A percentile compares a stretch with the other conserved stretches of the same genome.
phyloP scores from a whole-genome alignment of 2,888 invertebrate genomes.

The Diabrotica balteata region DNA sequence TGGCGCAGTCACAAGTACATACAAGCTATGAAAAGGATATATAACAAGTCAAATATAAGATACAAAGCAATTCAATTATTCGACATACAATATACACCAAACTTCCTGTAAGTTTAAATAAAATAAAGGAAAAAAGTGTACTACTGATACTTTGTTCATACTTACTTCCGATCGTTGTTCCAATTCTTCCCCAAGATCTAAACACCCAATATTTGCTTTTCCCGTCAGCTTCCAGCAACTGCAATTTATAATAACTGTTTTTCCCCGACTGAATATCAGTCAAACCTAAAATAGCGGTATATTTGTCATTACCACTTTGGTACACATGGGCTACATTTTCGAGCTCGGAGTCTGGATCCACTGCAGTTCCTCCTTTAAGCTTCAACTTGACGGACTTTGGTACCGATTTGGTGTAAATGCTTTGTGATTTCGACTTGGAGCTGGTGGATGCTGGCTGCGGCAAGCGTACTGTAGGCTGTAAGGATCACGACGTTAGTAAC shows the following conservation, averaged over 20 bases:
- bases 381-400: constrained; percentile 72
- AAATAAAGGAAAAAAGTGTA: no score
- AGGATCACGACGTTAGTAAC: background rate
- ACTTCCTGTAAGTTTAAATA: no score
- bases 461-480: constrained; percentile 54
- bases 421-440: constrained; percentile 54
- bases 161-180: constrained; percentile 86
- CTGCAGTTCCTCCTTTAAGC: constrained; percentile 83
- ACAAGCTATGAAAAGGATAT: no score
- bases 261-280: constrained; percentile 87
- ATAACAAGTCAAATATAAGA: no score
- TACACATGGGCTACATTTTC: constrained; percentile 83
- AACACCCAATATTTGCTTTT: constrained; percentile 64
- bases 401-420: constrained; percentile 61
- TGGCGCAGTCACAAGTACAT: no score
- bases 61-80: no score
- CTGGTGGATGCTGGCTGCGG: constrained; percentile 50
- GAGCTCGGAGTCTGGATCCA: constrained; percentile 89
- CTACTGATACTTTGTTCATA: no score
- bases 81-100: no score
- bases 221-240: constrained; percentile 81
- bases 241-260: constrained; percentile 95
- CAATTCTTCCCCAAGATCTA: constrained; percentile 94
- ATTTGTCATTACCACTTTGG: constrained; percentile 66
- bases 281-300: constrained; percentile 80